Evolutionary conservation across 2,888 invertebrate genomes (phyloP), one percentile per base, ranked within the genome.

Genomic region (Ferdinandea cuprea): DNA sequence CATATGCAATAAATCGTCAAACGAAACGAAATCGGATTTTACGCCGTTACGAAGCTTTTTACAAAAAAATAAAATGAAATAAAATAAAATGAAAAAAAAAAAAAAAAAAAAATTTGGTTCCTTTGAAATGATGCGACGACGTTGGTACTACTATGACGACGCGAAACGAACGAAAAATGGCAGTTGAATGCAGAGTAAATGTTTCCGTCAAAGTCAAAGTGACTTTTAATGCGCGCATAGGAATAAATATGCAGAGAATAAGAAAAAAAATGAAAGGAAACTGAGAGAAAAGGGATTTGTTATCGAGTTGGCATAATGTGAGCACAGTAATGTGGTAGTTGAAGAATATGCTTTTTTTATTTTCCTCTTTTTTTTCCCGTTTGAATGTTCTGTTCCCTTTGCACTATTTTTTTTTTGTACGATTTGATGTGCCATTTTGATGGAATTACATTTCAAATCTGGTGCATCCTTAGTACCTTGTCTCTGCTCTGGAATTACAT

Each of bases 1-100:
- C 81, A 81, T 81, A 71, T 81, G 81, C 81, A 81, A 81, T 81
- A 81, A 81, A 81, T 81, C 81, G 81, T 81, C 81, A 81, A 81
- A 81, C 77, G 81, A 81, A 81, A 81, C 65, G 71, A 81, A 81
- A 81, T 81, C 81, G 71, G 81, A 81, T 81, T 81, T 81, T 54
- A 77, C 71, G 81, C 65, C 71, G 77, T 59, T 59, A 56, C 71
- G 77, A 77, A 71, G 81, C 81, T 72, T 54, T 71, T 77, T 71
- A 71, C 65, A 66, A 81, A 81, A 54, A 72, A 21, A 66, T 59
- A 42, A 13, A n/a, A n/a, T n/a, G n/a, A n/a, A n/a, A n/a, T n/a
- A n/a, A n/a, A n/a, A n/a, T n/a, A n/a, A n/a, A n/a, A 74, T 50
- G 3, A 4, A 32, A 6, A 1, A 11, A 11, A 3, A 35, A 32